These are phyloP conservation scores for Paracanthobrama guichenoti DNA, from an alignment of 2,113 vertebrate species.

Conservation along the genomic window DNA sequence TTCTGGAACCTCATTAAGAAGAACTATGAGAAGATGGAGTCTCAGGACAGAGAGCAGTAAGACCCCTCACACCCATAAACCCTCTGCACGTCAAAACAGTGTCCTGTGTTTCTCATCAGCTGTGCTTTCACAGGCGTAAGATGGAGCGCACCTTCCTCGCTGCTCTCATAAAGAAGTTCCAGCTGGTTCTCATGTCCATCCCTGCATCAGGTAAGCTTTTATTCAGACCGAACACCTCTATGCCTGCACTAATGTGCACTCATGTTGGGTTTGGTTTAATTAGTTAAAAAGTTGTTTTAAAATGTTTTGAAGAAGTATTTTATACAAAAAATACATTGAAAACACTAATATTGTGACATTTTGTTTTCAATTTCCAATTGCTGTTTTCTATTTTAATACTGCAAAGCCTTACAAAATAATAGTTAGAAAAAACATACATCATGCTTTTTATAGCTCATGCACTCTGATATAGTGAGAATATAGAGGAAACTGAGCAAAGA, in stretches of 20 bases:
- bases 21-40: slow-evolving; percentile 93
- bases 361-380: not conserved
- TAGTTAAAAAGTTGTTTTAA: too few species aligned
- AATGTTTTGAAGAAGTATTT: not conserved
- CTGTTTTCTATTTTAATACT: not conserved
- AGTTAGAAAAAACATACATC: too few species aligned
- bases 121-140: slow-evolving; percentile 77
- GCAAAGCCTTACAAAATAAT: not conserved
- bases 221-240: not conserved
- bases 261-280: not conserved
- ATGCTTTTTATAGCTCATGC: too few species aligned
- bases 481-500: too few species aligned
- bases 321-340: not conserved
- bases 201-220: slow-evolving; percentile 80
- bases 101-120: not conserved
- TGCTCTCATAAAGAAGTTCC: slow-evolving; percentile 92
- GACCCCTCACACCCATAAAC: slow-evolving; percentile 49
- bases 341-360: not conserved
- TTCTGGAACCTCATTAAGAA: slow-evolving; percentile 98
- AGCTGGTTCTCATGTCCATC: slow-evolving; percentile 85
- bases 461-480: too few species aligned
- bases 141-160: slow-evolving; percentile 91
- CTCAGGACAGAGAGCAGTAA: slow-evolving; percentile 81
- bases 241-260: not conserved
- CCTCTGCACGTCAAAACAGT: not conserved